A percentile compares a stretch with the other conserved stretches of the same genome.
These are phyloP conservation scores for Rotaria socialis DNA, from an alignment of 2,888 invertebrate species.

Conservation along the genomic window DNA sequence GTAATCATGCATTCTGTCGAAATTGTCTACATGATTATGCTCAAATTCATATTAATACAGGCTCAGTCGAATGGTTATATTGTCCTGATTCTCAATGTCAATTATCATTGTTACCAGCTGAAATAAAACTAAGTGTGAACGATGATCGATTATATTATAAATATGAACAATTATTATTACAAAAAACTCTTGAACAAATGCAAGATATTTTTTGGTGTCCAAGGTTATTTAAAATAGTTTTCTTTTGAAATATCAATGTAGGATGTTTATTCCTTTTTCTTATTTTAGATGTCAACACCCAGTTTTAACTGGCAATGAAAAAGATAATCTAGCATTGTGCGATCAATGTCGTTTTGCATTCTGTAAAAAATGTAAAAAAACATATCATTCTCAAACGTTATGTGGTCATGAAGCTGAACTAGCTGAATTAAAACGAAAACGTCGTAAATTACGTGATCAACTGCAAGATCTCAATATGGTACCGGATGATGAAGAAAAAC, in stretches of 20 bases:
- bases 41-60: background rate
- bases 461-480: background rate
- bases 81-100: background rate
- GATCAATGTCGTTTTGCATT: background rate
- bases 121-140: conserved; percentile 62
- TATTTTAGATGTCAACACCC: background rate
- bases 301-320: background rate
- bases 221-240: background rate
- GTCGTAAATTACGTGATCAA: background rate
- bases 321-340: background rate
- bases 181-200: conserved; percentile 64
- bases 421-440: background rate
- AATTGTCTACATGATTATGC: background rate
- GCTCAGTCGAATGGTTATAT: background rate
- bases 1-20: background rate
- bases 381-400: background rate
- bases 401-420: background rate
- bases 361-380: conserved; percentile 27
- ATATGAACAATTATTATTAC: conserved; percentile 65
- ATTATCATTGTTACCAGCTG: background rate
- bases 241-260: too few species aligned
- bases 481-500: background rate
- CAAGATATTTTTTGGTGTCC: conserved; percentile 66
- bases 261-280: background rate
- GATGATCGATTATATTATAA: conserved; percentile 62